A percentile compares a stretch with the other conserved stretches of the same genome.
Conservation (phyloP, 2,888 invertebrate species). For the Pasiphila rectangulata region DNA sequence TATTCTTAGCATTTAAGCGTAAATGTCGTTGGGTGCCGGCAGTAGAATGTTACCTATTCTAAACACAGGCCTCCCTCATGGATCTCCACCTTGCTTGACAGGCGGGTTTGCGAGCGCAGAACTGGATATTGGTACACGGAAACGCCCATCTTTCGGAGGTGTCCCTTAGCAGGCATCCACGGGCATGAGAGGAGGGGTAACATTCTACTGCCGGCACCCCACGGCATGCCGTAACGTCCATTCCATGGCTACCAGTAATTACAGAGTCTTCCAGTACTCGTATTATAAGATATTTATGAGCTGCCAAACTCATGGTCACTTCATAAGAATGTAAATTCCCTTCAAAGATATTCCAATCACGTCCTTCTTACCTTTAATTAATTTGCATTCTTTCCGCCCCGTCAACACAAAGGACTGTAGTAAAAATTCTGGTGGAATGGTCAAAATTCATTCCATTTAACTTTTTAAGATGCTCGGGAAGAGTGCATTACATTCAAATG, state of each 20-base stretch:
- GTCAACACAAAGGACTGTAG: slow-evolving; percentile 15
- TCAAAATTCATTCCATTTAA: slow-evolving; percentile 15
- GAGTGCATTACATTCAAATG: slow-evolving; percentile 10
- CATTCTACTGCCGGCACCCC: no score
- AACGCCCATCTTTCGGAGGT: no score
- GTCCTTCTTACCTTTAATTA: slow-evolving; percentile 14
- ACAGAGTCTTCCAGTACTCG: background rate
- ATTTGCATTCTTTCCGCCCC: slow-evolving; percentile 21
- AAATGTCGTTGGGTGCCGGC: no score
- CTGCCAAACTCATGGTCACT: slow-evolving; percentile 13
- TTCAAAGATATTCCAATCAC: slow-evolving; percentile 20
- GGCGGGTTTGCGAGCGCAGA: no score
- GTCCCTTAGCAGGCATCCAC: no score
- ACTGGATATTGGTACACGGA: no score
- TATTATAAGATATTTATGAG: slow-evolving; percentile 11
- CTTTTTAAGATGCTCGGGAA: slow-evolving; percentile 3
- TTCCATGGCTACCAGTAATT: slow-evolving; percentile 6
- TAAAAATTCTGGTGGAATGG: slow-evolving; percentile 9
- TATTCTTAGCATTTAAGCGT: no score
- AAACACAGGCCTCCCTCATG: no score
- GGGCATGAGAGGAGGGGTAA: no score
- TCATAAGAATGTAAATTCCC: slow-evolving; percentile 16
- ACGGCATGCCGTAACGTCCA: no score
- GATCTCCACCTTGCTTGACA: no score
- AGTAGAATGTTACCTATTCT: no score